Evolutionary conservation across 2,888 invertebrate species (phyloP).

Genomic region (Platycheirus albimanus): DNA sequence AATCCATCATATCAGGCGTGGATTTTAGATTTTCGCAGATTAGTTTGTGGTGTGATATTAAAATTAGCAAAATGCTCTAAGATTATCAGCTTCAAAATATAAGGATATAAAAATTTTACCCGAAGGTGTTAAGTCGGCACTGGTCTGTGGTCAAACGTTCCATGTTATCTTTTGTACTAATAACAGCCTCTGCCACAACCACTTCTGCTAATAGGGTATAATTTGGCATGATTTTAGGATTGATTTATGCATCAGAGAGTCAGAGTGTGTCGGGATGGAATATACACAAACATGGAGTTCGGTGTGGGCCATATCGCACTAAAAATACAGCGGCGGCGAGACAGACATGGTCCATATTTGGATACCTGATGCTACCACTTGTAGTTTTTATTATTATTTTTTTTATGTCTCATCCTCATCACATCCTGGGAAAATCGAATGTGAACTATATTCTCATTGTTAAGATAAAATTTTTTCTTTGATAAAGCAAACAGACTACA

Average conservation of each 20-base stretch:
- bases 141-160: constrained; percentile 51
- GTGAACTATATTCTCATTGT: constrained; percentile 54
- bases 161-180: constrained; percentile 67
- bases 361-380: constrained; percentile 18
- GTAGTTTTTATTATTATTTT: background rate
- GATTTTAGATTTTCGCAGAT: constrained; percentile 68
- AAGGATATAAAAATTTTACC: constrained; percentile 33
- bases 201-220: constrained; percentile 66
- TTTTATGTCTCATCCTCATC: background rate
- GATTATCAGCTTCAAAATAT: constrained; percentile 9
- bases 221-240: constrained; percentile 63
- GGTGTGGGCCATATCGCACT: constrained; percentile 47
- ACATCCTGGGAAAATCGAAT: constrained; percentile 57
- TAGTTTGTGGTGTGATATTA: constrained; percentile 66
- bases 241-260: constrained; percentile 64
- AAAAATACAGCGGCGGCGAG: background rate
- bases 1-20: constrained; percentile 51
- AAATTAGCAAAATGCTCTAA: constrained; percentile 60
- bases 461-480: background rate
- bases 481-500: constrained; percentile 15
- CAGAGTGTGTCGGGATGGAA: too few relatives aligned
- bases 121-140: constrained; percentile 71
- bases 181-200: constrained; percentile 53
- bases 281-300: too few relatives aligned
- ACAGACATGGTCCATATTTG: background rate